A percentile compares a stretch with the other conserved stretches of the same genome.
phyloP scores from a whole-genome alignment of 2,888 invertebrate genomes.

The Cistogaster globosa region DNA sequence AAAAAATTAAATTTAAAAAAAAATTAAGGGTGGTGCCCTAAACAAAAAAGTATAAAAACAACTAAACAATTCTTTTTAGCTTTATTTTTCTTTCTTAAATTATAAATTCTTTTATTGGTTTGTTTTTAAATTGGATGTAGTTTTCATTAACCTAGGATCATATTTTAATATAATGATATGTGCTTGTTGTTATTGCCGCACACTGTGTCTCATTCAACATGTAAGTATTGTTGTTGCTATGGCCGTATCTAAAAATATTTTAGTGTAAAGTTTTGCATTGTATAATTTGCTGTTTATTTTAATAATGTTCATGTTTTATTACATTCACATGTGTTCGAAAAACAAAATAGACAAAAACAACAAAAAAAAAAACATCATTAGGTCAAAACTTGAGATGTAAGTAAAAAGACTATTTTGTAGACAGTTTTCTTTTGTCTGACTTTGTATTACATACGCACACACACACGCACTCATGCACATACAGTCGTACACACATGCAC shows the following conservation, averaged over 20 bases:
- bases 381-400: slow-evolving; percentile 65
- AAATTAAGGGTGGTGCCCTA: too few species aligned
- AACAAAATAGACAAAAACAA: slow-evolving; percentile 1
- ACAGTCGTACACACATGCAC: neutral
- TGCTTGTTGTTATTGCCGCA: slow-evolving; percentile 35
- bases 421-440: neutral
- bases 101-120: too few species aligned
- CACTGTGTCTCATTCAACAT: slow-evolving; percentile 35
- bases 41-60: too few species aligned
- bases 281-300: slow-evolving; percentile 49
- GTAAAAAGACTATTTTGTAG: slow-evolving; percentile 38
- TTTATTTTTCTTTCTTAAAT: too few species aligned
- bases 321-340: slow-evolving; percentile 46
- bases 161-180: too few species aligned
- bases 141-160: too few species aligned
- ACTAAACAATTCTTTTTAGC: too few species aligned
- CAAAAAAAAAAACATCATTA: slow-evolving; percentile 32
- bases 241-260: slow-evolving; percentile 58
- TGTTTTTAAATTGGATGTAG: too few species aligned
- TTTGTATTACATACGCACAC: neutral
- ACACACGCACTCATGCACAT: too few species aligned
- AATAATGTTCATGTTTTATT: slow-evolving; percentile 63
- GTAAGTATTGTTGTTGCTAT: slow-evolving; percentile 53
- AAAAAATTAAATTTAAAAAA: too few species aligned
- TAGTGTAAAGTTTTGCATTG: neutral